These are phyloP conservation scores for Coenonympha glycerion DNA, from an alignment of 2,888 invertebrate species.

Conservation along the genomic window DNA sequence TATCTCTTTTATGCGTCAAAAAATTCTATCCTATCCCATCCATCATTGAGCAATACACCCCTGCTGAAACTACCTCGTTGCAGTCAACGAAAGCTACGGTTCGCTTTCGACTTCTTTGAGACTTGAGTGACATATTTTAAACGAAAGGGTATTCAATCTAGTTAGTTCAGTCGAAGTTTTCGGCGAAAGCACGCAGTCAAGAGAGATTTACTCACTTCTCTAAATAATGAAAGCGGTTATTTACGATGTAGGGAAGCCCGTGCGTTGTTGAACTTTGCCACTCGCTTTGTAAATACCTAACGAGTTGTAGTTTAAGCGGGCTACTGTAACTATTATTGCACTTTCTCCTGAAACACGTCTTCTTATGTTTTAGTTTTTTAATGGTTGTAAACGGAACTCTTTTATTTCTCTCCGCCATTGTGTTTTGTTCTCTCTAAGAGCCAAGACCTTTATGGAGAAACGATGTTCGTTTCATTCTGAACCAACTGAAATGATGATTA, in stretches of 20 bases:
- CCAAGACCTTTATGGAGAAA: not conserved
- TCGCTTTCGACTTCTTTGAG: too few relatives aligned
- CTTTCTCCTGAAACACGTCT: constrained; percentile 40
- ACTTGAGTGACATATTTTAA: too few relatives aligned
- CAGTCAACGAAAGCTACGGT: too few relatives aligned
- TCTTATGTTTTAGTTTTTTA: constrained; percentile 11
- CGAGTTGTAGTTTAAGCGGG: constrained; percentile 31
- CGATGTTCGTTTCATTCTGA: not conserved
- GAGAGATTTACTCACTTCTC: constrained; percentile 46
- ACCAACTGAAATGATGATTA: not conserved
- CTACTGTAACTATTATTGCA: constrained; percentile 44
- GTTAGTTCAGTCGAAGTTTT: too few relatives aligned
- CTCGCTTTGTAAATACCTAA: constrained; percentile 51
- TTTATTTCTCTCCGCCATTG: not conserved
- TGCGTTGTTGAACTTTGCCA: constrained; percentile 54
- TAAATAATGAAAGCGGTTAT: constrained; percentile 50
- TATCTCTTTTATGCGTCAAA: too few relatives aligned
- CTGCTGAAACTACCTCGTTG: too few relatives aligned
- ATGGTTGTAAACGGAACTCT: not conserved
- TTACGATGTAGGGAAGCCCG: constrained; percentile 53
- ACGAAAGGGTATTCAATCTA: too few relatives aligned
- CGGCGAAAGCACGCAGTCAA: too few relatives aligned
- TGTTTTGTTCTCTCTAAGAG: not conserved
- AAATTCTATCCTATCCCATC: too few relatives aligned
- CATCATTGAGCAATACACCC: too few relatives aligned